Base-by-base conservation (phyloP, 2,113 vertebrate genomes). In the Crotophaga sulcirostris region DNA sequence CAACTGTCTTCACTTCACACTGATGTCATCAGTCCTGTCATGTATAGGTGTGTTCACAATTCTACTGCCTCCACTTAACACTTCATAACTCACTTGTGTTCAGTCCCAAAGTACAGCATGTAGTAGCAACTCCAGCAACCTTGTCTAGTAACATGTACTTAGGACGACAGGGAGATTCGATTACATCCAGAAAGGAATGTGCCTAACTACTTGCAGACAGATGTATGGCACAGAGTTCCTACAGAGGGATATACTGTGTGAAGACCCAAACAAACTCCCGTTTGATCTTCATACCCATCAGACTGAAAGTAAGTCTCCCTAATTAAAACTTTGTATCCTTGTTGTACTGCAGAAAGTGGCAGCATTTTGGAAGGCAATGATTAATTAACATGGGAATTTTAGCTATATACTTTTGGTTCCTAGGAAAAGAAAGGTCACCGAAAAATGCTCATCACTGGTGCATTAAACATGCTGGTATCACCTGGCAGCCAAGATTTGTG, bases 141-240 rank as follows among this genome's bases (percentile, higher is more conserved):
- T 75, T 82, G 86, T 94, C 96, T 95, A 84, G 90, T 81, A 96
- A 94, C 92, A 95, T 96, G 92, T 96, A 89, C 88, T 96, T 79
- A 77, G 13, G 58, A 84, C 2, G 86, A 93, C 90, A 92, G 73
- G 66, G 93, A 96, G 93, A 97, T 94, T 96, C 51, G 36, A 90
- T 96, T 97, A 95, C 90, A 96, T 89, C 56, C 86, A 84, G 60
- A 64, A 74, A 97, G 88, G 90, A 96, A 96, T 82, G 92, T 89
- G 92, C 90, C 89, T 96, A 96, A 96, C 93, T 96, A 92, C 88
- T 92, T 96, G 95, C 92, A 93, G 95, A 97, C 96, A 96, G 96
- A 96, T 86, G 73, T 84, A 96, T 96, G 94, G 93, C 96, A 94
- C 86, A 23, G 86, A 93, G 88, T 7, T 95, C 76, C 93, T 78